phyloP scores from a whole-genome alignment of 2,113 vertebrate genomes.

The Sander lucioperca region DNA sequence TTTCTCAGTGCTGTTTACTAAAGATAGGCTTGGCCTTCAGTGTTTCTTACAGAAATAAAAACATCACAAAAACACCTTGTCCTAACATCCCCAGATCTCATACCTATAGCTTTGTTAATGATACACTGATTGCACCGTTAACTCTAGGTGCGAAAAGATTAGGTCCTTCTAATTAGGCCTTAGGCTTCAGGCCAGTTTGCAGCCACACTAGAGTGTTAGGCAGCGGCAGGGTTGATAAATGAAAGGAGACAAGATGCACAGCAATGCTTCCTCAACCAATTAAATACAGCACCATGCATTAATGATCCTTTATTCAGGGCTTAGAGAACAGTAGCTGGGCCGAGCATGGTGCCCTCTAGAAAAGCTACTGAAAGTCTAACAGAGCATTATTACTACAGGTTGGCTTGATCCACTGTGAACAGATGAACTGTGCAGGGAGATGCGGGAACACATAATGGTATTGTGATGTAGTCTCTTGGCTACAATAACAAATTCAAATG shows the following conservation, averaged over 20 bases:
- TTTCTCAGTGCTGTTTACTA: background rate
- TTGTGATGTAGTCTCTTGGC: background rate
- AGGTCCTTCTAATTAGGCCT: constrained; percentile 67
- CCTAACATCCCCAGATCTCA: constrained; percentile 22
- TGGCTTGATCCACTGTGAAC: constrained; percentile 13
- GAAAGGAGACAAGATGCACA: constrained; percentile 72
- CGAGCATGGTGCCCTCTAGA: constrained; percentile 29
- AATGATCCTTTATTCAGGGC: constrained; percentile 66
- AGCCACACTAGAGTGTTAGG: constrained; percentile 26
- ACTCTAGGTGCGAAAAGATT: constrained; percentile 27
- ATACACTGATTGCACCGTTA: constrained; percentile 52
- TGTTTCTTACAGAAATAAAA: constrained; percentile 4
- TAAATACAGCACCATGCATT: constrained; percentile 74
- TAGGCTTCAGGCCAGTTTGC: constrained; percentile 59
- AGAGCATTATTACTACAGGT: constrained; percentile 17
- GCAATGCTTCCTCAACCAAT: constrained; percentile 76
- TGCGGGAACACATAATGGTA: background rate
- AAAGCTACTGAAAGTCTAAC: constrained; percentile 41
- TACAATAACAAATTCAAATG: background rate
- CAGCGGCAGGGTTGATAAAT: constrained; percentile 66
- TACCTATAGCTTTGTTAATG: constrained; percentile 46
- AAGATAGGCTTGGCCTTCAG: background rate
- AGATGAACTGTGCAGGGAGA: background rate
- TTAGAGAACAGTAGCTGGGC: constrained; percentile 32
- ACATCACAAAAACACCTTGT: constrained; percentile 9